Percentiles rank a stretch among this genome's conserved stretches.
Evolutionary conservation across 2,797 vertebrate species (phyloP).

Genomic region (Chelonia mydas): DNA sequence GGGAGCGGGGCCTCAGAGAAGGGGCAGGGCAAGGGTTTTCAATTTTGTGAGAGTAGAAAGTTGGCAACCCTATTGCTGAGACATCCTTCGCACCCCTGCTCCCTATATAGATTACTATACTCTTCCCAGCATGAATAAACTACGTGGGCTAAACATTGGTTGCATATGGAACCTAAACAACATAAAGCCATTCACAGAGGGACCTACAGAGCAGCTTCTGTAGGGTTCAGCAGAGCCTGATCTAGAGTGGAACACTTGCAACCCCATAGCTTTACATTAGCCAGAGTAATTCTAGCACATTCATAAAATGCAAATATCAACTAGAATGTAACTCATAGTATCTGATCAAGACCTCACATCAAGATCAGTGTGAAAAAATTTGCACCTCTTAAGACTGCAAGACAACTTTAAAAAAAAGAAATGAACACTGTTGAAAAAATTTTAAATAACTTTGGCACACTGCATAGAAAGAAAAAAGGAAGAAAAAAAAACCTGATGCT

Average conservation of each 20-base stretch:
- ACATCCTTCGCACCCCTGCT: neutral
- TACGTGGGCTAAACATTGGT: neutral
- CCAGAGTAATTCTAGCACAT: accelerated
- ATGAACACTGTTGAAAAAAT: neutral
- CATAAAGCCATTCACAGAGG: neutral
- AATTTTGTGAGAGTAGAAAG: too few species aligned
- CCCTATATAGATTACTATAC: neutral
- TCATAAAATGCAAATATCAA: neutral
- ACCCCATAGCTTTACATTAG: neutral
- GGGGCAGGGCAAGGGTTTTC: too few species aligned
- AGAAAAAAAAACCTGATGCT: neutral
- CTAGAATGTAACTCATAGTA: neutral
- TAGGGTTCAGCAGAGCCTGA: accelerated
- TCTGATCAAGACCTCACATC: neutral
- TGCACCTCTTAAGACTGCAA: neutral
- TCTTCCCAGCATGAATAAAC: neutral
- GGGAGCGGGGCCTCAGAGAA: too few species aligned
- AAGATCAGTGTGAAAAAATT: neutral
- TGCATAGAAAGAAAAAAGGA: neutral
- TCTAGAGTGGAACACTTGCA: neutral
- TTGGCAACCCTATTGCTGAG: neutral
- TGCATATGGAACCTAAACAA: neutral
- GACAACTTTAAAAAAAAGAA: neutral
- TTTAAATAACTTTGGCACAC: neutral
- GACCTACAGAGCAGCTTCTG: accelerated